These are phyloP conservation scores for Clepsis dumicolana DNA, from an alignment of 2,888 invertebrate species.

Conservation along the genomic window DNA sequence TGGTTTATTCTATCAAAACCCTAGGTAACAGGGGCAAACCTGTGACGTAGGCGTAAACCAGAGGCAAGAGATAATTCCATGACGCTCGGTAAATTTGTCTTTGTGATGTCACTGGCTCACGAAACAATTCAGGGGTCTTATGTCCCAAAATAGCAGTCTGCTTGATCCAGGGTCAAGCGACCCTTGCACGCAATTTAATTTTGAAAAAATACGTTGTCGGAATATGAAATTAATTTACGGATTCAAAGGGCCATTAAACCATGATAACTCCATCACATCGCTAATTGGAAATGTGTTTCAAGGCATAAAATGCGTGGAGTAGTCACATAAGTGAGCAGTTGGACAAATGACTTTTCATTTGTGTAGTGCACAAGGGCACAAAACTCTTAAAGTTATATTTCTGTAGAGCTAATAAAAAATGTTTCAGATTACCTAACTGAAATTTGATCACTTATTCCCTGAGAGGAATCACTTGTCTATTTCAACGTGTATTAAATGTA, in stretches of 20 bases:
- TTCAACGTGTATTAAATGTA: not conserved
- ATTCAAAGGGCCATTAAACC: not conserved
- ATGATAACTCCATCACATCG: not conserved
- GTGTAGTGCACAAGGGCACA: no score
- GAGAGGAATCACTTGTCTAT: not conserved
- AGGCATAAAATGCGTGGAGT: not conserved
- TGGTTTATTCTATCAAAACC: not conserved
- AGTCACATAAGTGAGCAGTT: not conserved
- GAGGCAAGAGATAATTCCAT: slow-evolving; percentile 5
- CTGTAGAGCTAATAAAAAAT: no score
- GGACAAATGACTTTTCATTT: no score
- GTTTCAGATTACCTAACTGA: no score
- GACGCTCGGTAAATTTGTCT: slow-evolving; percentile 1
- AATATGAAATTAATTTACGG: slow-evolving; percentile 20
- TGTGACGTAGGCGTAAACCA: slow-evolving; percentile 27
- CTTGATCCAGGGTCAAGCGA: slow-evolving; percentile 11
- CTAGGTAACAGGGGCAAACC: not conserved
- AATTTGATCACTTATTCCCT: not conserved
- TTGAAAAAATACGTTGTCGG: slow-evolving; percentile 26
- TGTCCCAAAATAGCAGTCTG: slow-evolving; percentile 34
- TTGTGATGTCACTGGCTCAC: slow-evolving; percentile 20
- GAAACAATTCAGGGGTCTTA: slow-evolving; percentile 31
- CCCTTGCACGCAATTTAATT: slow-evolving; percentile 35
- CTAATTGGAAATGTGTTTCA: not conserved
- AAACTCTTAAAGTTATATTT: no score